Base-by-base conservation (phyloP, 1,140 invertebrate genomes). In the Bombus haemorrhoidalis region DNA sequence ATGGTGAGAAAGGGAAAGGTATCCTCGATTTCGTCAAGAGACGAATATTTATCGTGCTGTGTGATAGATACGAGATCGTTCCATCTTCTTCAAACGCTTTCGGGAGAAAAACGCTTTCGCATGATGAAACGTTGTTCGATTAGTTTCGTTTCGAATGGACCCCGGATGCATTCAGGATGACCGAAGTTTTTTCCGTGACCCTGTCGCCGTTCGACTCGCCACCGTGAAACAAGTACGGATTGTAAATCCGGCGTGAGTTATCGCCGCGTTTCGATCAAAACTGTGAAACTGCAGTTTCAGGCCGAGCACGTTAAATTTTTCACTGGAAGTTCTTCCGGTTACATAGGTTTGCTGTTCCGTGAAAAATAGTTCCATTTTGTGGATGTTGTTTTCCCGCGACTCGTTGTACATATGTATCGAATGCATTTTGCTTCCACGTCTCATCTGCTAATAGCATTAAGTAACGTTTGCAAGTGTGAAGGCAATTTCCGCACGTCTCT, bases 241-340 rank as follows among this genome's bases (percentile, higher is more conserved):
- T 85, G 84, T 83, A 76, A 84, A 69, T 59, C 57, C 83, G 78
- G 83, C 18, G 72, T 75, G 81, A 89, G 72, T 89, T 89, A 89
- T 82, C 76, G 87, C 73, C 34, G 80, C 64, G 87, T 83, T 89
- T 86, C 87, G 73, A 82, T 83, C 86, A 89, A 89, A 89, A 89
- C 88, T 80, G 87, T 87, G 78, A 66, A 82, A 78, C 87, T 81
- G 74, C 84, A 83, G 79, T 85, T 81, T 81, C 84, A 43, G 41
- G 62, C 37, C 74, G 85, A 9, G 43, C 78, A 83, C 66, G 85
- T 87, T 75, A 78, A 89, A 90, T 90, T 89, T 90, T 89, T 89
- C 89, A 83, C 77, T 74, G 78, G 47, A 84, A 89, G 85, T 85
- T 87, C 69, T 79, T 79, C 85, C 77, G 73, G 88, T 79, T 81